Evolutionary conservation across 2,113 vertebrate genomes (phyloP), one percentile per base, ranked within the genome.

Genomic region (Ranitomeya imitator): DNA sequence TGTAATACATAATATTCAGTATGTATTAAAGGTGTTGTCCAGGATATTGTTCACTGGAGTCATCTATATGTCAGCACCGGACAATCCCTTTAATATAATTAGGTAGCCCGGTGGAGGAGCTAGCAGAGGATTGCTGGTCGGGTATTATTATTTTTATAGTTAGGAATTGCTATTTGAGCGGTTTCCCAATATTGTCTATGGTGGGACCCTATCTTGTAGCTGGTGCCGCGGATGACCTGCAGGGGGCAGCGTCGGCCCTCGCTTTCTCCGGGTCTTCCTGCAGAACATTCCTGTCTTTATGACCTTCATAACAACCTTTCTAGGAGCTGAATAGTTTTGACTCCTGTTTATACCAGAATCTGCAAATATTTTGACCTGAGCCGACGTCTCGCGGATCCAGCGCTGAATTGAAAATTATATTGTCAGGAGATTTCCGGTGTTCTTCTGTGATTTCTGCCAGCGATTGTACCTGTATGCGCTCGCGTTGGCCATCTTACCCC

Each of bases 301-400:
- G 83, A 73, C 83, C 83, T 85, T 85, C 83, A 85, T 6, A 59
- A 73, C 67, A 85, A 85, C 67, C 83, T 85, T 31, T 73, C 57
- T 74, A 73, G n/a, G 60, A 83, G 31, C 60, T n/a, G 26, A 54
- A 73, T 16, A 73, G n/a, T 37, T 74, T 57, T 59, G 51, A 73
- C 67, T 73, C 54, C 54, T 55, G 52, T 73, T 37, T 73, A 16
- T 31, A 85, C 21, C 23, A 37, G 52, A 54, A 83, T 71, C 45
- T 84, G 37, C 63, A 84, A 71, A 55, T 85, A 83, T 83, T 83
- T 63, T 37, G 60, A 51, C n/a, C 60, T 61, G 52, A 13, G n/a
- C 21, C 6, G 54, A 21, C 21, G 54, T 0, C 6, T 14, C 21
- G 21, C 54, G 65, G 60, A 10, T 21, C 3, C 3, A 16, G 23